These are phyloP conservation scores for Doryteuthis pealeii DNA, from an alignment of 1,140 invertebrate genomes.

Conservation along the genomic window DNA sequence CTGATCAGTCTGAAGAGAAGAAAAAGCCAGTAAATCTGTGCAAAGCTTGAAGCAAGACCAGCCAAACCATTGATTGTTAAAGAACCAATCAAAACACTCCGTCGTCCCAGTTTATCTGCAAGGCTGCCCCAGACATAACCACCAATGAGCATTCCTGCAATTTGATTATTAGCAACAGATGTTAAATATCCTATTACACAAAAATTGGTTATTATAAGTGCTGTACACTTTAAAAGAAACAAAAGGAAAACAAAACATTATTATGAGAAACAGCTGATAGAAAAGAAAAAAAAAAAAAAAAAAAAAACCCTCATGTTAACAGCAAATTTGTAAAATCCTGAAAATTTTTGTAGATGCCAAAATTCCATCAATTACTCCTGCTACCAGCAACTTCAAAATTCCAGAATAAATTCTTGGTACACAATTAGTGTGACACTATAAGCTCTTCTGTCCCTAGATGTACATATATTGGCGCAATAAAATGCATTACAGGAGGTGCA, in stretches of 20 bases:
- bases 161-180: constrained; percentile 31
- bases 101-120: constrained; percentile 81
- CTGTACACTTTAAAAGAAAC: not conserved
- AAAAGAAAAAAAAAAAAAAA: too few species aligned
- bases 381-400: too few species aligned
- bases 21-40: constrained; percentile 82
- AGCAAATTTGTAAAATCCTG: too few species aligned
- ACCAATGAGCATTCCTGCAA: constrained; percentile 89
- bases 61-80: constrained; percentile 86
- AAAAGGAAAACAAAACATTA: not conserved
- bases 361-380: too few species aligned
- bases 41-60: constrained; percentile 83
- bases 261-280: too few species aligned
- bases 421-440: too few species aligned
- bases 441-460: too few species aligned
- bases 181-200: not conserved
- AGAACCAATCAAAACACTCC: constrained; percentile 82
- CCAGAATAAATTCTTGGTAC: too few species aligned
- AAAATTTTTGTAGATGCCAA: too few species aligned
- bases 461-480: too few species aligned
- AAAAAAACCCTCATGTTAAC: too few species aligned
- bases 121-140: constrained; percentile 89
- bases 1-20: constrained; percentile 87
- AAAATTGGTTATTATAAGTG: not conserved
- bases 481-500: too few species aligned